Conservation (phyloP, 2,888 invertebrate species). For the Campoplex capitator region DNA sequence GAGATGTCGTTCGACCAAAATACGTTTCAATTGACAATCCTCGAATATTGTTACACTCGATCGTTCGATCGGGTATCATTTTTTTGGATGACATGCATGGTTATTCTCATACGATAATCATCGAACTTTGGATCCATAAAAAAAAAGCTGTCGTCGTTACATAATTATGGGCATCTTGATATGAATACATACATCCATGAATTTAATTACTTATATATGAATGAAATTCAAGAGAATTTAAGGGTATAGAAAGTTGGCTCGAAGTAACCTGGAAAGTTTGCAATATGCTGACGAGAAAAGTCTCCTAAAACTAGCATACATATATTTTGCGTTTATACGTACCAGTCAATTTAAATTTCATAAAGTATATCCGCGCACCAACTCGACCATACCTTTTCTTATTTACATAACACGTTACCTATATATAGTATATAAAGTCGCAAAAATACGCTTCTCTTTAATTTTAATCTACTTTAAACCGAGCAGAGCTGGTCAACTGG, state of each 20-base stretch:
- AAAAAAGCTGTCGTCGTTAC: not conserved
- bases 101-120: not conserved
- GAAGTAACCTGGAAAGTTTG: constrained; percentile 40
- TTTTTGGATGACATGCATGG: not conserved
- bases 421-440: not conserved
- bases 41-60: not conserved
- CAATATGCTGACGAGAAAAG: constrained; percentile 23
- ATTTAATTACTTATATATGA: constrained; percentile 45
- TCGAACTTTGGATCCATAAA: not conserved
- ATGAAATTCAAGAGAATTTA: constrained; percentile 39
- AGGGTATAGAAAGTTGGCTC: constrained; percentile 7
- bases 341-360: constrained; percentile 61
- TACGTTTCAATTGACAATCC: not conserved
- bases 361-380: constrained; percentile 34
- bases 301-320: constrained; percentile 28
- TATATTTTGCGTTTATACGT: constrained; percentile 22
- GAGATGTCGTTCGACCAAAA: not conserved
- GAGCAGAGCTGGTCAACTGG: not conserved
- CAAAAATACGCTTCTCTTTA: not conserved
- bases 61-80: not conserved
- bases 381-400: constrained; percentile 4
- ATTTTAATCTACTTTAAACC: not conserved
- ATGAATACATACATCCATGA: not conserved
- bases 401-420: constrained; percentile 18
- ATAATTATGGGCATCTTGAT: not conserved